phyloP scores from a whole-genome alignment of 2,888 invertebrate genomes.

The Drosophila birchii region DNA sequence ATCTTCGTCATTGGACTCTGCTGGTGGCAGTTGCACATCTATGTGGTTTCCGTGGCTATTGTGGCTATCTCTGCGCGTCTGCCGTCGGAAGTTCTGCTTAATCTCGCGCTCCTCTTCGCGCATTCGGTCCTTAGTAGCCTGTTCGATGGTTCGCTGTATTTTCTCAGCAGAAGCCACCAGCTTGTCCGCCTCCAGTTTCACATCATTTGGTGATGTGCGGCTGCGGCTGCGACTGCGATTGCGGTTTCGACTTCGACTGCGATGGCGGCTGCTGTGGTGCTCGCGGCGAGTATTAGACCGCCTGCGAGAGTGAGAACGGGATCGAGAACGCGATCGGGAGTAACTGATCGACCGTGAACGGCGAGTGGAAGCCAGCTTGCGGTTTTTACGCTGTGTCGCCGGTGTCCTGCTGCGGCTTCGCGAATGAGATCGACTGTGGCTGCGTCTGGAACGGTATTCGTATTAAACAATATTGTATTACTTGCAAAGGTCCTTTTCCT shows the following conservation, averaged over 20 bases:
- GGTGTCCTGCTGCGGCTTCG: slow-evolving; percentile 76
- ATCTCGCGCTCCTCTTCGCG: slow-evolving; percentile 79
- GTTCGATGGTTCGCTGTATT: slow-evolving; percentile 81
- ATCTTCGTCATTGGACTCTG: slow-evolving; percentile 23
- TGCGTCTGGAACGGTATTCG: slow-evolving; percentile 58
- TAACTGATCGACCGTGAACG: slow-evolving; percentile 81
- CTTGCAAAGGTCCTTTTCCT: slow-evolving; percentile 1
- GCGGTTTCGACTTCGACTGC: slow-evolving; percentile 39
- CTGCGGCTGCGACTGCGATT: slow-evolving; percentile 57
- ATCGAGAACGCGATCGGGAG: slow-evolving; percentile 72
- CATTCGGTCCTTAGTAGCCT: slow-evolving; percentile 80
- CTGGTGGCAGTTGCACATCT: slow-evolving; percentile 13
- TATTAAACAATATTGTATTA: slow-evolving; percentile 39
- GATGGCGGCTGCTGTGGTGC: slow-evolving; percentile 56
- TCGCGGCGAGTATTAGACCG: slow-evolving; percentile 62
- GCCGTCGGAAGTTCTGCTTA: slow-evolving; percentile 73
- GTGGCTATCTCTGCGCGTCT: slow-evolving; percentile 32
- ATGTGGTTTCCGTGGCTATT: slow-evolving; percentile 29
- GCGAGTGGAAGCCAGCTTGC: slow-evolving; percentile 82
- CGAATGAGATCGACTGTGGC: slow-evolving; percentile 80
- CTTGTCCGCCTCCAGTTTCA: slow-evolving; percentile 80
- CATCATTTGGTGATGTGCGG: slow-evolving; percentile 56
- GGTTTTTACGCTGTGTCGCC: slow-evolving; percentile 69
- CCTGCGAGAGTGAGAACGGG: slow-evolving; percentile 69
- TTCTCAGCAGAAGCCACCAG: slow-evolving; percentile 82